Evolutionary conservation across 1,140 invertebrate species (phyloP), one percentile per base, ranked within the genome.

Genomic region (Mya arenaria): DNA sequence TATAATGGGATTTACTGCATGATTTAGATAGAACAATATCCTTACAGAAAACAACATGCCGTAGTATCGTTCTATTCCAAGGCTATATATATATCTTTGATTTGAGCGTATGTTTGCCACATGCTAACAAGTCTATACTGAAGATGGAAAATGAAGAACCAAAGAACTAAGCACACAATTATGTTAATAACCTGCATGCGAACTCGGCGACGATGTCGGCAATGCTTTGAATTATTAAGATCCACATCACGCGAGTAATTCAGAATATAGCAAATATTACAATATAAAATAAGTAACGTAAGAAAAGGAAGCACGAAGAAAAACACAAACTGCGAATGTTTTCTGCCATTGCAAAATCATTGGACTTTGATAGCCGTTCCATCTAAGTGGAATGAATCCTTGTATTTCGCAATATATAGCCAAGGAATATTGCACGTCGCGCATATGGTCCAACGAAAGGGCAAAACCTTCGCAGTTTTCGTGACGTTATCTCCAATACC

Each of bases 311-410:
- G 6, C 23, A 79, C 41, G 58, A 79, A 83, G 8, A 62, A 68
- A 1, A 74, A 25, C 23, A 75, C 23, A 25, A 52, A 55, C 48
- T 28, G 69, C 66, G 37, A 83, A 83, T n/a, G 39, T 32, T 52
- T 71, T 74, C 23, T 85, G 48, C 72, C 71, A 65, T 17, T 23
- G 28, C 10, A 60, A 8, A 17, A 60, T 48, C 0, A 84, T 73
- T 78, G 82, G 4, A 84, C 78, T 68, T 81, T 84, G 2, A 84
- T 78, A 5, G 77, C 73, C 0, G 82, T 84, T 28, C 84, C 84
- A 32, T 84, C 82, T 32, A 65, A 25, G 13, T 75, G 44, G 0
- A 36, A 52, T 8, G 69, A 55, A 32, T 78, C 62, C 41, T 63
- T 86, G 66, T 81, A 84, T 19, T 41, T 60, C 15, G 52, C 36